Percentiles rank a stretch among this genome's conserved stretches.
Evolutionary conservation across 2,113 vertebrate genomes (phyloP).

Genomic region (Recurvirostra avosetta): DNA sequence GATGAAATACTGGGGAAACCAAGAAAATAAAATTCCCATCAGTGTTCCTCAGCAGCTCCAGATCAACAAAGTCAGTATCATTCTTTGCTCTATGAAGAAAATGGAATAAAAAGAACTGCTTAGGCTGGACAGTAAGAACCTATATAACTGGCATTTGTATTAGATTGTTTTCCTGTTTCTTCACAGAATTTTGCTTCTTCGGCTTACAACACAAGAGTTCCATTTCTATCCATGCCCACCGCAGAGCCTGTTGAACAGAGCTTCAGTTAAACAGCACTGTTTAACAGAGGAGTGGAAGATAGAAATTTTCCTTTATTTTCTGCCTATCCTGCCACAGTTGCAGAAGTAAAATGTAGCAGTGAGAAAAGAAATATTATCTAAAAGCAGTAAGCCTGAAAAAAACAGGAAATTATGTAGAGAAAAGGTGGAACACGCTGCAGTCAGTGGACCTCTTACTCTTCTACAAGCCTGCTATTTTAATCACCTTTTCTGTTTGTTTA

Average conservation of each 20-base stretch:
- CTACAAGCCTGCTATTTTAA: not conserved
- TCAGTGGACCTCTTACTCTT: not conserved
- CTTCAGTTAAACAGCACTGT: not conserved
- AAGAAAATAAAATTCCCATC: not conserved
- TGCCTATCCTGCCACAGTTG: not conserved
- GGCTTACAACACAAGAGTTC: not conserved
- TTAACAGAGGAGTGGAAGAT: not conserved
- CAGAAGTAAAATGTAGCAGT: not conserved
- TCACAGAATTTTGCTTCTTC: not conserved
- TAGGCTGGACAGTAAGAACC: not conserved
- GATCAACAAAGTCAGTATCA: not conserved
- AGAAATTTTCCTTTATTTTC: not conserved
- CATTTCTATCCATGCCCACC: not conserved
- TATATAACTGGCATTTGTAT: not conserved
- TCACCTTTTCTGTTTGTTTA: not conserved
- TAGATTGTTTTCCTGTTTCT: not conserved
- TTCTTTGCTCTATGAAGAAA: not conserved
- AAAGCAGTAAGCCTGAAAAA: not conserved
- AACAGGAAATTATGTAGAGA: not conserved
- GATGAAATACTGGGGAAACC: not conserved
- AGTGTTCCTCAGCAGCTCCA: not conserved
- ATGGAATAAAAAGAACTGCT: not conserved
- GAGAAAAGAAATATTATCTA: not conserved
- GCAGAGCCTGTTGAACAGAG: not conserved
- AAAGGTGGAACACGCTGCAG: accelerated